Evolutionary conservation across 2,797 vertebrate genomes (phyloP).

Genomic region (Scolopax rusticola): DNA sequence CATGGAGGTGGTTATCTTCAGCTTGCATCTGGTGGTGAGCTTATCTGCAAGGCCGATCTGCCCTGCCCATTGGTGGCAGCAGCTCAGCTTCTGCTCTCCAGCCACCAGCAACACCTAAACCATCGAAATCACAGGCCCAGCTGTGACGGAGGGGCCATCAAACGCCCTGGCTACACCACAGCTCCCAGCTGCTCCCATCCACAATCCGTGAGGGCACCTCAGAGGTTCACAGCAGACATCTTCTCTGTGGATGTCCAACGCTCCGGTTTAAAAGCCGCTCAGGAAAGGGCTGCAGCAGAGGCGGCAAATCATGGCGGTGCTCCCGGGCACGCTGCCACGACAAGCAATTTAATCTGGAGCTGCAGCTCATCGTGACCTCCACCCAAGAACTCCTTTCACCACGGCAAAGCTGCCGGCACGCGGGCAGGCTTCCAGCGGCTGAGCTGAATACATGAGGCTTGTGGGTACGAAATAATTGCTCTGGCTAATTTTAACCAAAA

Average conservation of each 20-base stretch:
- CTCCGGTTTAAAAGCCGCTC: not conserved
- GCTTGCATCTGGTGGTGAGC: not conserved
- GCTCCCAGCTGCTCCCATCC: rapidly evolving
- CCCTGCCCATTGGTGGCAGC: not conserved
- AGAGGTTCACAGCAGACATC: not conserved
- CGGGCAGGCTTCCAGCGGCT: slow-evolving; percentile 31
- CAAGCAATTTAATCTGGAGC: slow-evolving; percentile 64
- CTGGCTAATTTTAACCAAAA: slow-evolving; percentile 66
- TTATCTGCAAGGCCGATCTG: not conserved
- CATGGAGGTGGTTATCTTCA: not conserved
- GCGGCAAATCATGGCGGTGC: rapidly evolving
- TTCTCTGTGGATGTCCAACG: not conserved
- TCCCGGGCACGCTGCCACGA: slow-evolving; percentile 11
- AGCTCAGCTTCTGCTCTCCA: not conserved
- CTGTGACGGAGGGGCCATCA: not conserved
- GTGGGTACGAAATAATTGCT: slow-evolving; percentile 47
- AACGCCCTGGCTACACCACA: rapidly evolving
- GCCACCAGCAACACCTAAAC: not conserved
- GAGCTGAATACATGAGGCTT: slow-evolving; percentile 9
- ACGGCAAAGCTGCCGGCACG: not conserved
- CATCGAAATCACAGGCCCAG: not conserved
- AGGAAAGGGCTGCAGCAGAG: not conserved
- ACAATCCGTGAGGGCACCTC: not conserved
- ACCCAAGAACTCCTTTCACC: slow-evolving; percentile 40
- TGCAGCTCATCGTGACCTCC: slow-evolving; percentile 56